phyloP scores from a whole-genome alignment of 2,113 vertebrate species.

The Lynx canadensis region DNA sequence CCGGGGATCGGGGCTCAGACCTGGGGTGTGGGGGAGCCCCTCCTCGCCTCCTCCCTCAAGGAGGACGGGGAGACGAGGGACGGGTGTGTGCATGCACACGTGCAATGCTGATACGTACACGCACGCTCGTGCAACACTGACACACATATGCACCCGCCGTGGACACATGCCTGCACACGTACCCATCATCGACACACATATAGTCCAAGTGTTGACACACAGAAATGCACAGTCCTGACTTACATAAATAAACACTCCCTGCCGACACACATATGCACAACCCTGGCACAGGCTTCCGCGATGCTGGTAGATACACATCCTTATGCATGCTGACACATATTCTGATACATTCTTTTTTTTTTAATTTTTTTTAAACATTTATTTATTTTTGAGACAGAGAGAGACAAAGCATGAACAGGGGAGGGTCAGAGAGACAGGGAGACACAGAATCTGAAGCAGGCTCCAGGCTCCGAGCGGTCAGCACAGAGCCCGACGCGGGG shows the following conservation, averaged over 20 bases:
- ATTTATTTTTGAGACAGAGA: too few species aligned
- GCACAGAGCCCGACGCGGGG: too few species aligned
- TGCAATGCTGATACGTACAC: neutral
- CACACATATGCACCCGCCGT: too few species aligned
- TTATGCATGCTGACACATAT: neutral
- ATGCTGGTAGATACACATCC: too few species aligned
- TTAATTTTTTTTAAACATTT: too few species aligned
- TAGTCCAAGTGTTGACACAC: neutral
- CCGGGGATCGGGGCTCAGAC: neutral
- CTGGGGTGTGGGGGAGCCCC: neutral
- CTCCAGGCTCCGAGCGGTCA: too few species aligned
- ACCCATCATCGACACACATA: neutral
- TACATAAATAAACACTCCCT: accelerated
- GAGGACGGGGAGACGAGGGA: neutral
- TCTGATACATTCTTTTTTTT: neutral
- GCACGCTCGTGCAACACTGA: neutral
- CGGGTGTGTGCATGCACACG: neutral
- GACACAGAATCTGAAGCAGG: too few species aligned
- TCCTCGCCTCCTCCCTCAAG: neutral
- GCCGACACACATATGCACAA: too few species aligned
- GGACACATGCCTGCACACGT: neutral
- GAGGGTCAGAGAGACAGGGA: too few species aligned
- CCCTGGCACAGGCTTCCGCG: too few species aligned
- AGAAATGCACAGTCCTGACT: neutral
- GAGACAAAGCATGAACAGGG: too few species aligned